Conservation (phyloP, 2,888 invertebrate genomes). For the Tridacna crocea region DNA sequence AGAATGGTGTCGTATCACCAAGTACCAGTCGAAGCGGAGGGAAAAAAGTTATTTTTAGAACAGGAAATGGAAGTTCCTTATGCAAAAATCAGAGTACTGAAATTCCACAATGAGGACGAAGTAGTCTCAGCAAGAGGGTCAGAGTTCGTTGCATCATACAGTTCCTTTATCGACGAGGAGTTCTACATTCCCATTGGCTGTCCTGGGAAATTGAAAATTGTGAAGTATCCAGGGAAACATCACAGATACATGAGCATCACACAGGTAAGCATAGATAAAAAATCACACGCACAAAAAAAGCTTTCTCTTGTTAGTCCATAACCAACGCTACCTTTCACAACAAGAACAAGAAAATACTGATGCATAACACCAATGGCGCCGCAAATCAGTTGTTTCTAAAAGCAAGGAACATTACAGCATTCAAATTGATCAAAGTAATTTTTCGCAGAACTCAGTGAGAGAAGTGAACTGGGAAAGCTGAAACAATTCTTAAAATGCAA, state of each 20-base stretch:
- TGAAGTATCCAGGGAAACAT: conserved; percentile 4
- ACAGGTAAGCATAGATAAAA: neutral
- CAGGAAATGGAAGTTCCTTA: neutral
- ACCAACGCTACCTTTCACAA: no score
- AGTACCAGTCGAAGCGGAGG: neutral
- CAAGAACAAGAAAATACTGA: no score
- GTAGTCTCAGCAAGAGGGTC: neutral
- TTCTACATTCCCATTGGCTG: conserved; percentile 7
- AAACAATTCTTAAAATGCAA: no score
- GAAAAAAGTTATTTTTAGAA: conserved; percentile 3
- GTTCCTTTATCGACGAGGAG: neutral
- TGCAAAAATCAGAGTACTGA: conserved; percentile 4
- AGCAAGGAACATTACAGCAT: no score
- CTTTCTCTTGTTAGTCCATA: no score
- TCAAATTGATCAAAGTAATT: no score
- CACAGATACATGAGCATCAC: neutral
- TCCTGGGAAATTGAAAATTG: neutral
- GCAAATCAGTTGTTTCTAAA: no score
- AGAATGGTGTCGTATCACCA: neutral
- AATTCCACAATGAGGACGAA: conserved; percentile 6
- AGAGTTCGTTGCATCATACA: neutral
- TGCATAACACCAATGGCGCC: no score
- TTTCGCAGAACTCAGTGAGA: no score
- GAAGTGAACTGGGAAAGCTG: no score
- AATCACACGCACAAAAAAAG: no score